Evolutionary conservation across 2,113 vertebrate species (phyloP).

Genomic region (Podilymbus podiceps): DNA sequence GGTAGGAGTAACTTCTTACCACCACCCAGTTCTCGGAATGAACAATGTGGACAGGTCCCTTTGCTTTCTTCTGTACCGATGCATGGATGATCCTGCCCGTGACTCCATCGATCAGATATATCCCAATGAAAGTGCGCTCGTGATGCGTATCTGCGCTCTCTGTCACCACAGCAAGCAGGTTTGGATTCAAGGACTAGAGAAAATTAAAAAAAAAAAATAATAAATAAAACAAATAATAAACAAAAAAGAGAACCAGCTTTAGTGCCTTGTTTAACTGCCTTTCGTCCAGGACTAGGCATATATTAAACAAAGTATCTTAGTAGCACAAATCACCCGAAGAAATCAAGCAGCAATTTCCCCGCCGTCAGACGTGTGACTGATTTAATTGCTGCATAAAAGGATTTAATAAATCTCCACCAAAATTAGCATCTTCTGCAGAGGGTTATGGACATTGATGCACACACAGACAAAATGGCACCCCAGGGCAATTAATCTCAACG

Average conservation of each 20-base stretch:
- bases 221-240: too few species aligned
- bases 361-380: background rate
- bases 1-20: conserved; percentile 73
- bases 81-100: conserved; percentile 95
- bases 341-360: background rate
- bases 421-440: background rate
- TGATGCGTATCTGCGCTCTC: conserved; percentile 90
- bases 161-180: conserved; percentile 91
- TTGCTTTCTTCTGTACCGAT: conserved; percentile 90
- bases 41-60: conserved; percentile 90
- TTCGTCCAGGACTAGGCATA: background rate
- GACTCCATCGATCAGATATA: conserved; percentile 90
- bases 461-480: background rate
- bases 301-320: background rate
- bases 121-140: conserved; percentile 90
- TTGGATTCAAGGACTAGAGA: conserved; percentile 91
- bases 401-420: background rate
- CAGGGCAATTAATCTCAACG: background rate
- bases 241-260: background rate
- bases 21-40: conserved; percentile 99
- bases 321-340: background rate
- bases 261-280: background rate
- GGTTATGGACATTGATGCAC: background rate
- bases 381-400: background rate
- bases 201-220: too few species aligned